phyloP scores from a whole-genome alignment of 2,797 vertebrate species.

The Lophius americanus region DNA sequence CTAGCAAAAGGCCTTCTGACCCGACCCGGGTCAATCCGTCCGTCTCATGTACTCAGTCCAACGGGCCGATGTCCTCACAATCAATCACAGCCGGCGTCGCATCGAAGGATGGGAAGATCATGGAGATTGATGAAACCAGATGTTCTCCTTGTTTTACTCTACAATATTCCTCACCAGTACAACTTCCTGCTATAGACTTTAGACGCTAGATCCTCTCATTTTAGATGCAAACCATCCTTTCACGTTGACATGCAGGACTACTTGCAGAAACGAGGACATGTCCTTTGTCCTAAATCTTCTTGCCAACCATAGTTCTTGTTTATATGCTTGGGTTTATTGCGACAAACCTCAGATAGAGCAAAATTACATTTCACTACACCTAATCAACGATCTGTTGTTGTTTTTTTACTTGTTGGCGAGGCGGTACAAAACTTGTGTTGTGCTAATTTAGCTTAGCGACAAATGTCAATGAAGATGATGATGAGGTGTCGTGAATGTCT shows the following conservation, averaged over 20 bases:
- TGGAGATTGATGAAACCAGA: slow-evolving; percentile 56
- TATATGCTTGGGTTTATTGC: slow-evolving; percentile 57
- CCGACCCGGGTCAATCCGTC: slow-evolving; percentile 37
- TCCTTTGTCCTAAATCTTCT: not conserved
- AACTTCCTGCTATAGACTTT: too few relatives aligned
- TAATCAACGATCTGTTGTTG: slow-evolving; percentile 48
- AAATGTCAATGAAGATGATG: too few relatives aligned
- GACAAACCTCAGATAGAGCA: slow-evolving; percentile 62
- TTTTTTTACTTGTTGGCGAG: slow-evolving; percentile 17
- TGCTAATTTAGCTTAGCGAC: too few relatives aligned
- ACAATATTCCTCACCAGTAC: too few relatives aligned
- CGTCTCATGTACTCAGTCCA: slow-evolving; percentile 53
- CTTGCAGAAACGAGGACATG: slow-evolving; percentile 7
- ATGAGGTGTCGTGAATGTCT: too few relatives aligned
- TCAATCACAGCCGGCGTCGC: slow-evolving; percentile 59
- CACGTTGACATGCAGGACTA: not conserved
- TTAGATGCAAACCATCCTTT: too few relatives aligned
- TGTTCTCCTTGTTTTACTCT: too few relatives aligned
- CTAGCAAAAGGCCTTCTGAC: slow-evolving; percentile 54
- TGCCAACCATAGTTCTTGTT: slow-evolving; percentile 37
- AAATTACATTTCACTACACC: slow-evolving; percentile 49
- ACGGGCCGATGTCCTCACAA: slow-evolving; percentile 63
- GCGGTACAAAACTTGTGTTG: slow-evolving; percentile 46
- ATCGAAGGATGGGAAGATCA: slow-evolving; percentile 56
- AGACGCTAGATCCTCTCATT: too few relatives aligned